Evolutionary conservation across 2,888 invertebrate species (phyloP).

Genomic region (Acleris cristana): DNA sequence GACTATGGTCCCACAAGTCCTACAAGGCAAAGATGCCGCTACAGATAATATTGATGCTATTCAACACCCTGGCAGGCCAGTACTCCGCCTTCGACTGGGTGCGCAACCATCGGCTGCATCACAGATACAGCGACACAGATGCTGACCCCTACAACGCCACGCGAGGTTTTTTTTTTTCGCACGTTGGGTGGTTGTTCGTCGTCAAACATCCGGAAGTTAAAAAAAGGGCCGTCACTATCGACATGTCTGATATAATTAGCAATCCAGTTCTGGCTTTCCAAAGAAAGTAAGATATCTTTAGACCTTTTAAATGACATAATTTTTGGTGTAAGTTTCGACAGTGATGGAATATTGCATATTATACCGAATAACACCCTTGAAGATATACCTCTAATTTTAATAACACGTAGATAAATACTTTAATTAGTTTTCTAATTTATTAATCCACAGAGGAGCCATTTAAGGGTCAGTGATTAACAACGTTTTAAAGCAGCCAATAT

Average conservation of each 20-base stretch:
- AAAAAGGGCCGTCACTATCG: constrained; percentile 86
- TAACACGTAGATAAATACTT: no score
- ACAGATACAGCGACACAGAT: constrained; percentile 87
- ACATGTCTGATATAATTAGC: constrained; percentile 86
- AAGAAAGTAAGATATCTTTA: constrained; percentile 72
- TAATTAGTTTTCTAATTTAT: no score
- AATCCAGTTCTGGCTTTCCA: constrained; percentile 88
- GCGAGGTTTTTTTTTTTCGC: constrained; percentile 91
- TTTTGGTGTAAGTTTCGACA: no score
- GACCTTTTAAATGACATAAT: no score
- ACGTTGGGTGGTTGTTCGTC: constrained; percentile 90
- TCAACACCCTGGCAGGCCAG: constrained; percentile 2
- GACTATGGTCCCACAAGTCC: constrained; percentile 10
- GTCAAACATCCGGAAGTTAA: constrained; percentile 89
- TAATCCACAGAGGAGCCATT: no score
- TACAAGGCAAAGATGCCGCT: constrained; percentile 20
- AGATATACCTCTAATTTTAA: no score
- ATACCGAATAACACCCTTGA: no score
- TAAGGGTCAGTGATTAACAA: no score
- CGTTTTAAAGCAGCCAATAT: no score
- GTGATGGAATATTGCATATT: no score
- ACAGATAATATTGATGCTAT: constrained; percentile 21
- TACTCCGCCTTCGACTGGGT: constrained; percentile 12
- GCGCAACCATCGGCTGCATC: constrained; percentile 74
- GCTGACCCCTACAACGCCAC: constrained; percentile 76